Evolutionary conservation across 1,140 invertebrate species (phyloP), one percentile per base, ranked within the genome.

Genomic region (Hyphantria cunea): DNA sequence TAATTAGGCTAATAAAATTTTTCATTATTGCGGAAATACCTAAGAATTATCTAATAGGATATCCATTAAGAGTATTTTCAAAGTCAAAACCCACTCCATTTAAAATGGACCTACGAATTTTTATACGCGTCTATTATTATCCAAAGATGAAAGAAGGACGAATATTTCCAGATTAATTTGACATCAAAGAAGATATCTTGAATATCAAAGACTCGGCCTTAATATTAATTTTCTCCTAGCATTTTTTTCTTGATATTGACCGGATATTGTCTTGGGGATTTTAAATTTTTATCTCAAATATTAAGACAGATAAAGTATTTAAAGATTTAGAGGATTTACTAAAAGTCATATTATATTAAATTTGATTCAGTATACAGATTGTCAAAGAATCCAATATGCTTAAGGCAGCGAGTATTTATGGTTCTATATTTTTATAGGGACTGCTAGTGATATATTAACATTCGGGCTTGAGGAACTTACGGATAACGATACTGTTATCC

Each of bases 151-250:
- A 32, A 51, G 3, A 32, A 32, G 3, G 25, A 12, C 10, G 41
- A 45, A 55, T 31, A 55, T 55, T n/a, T 37, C 32, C 6, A 8
- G 15, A 55, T 55, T 55, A 55, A 55, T 55, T 44, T 41, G 11
- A 44, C 53, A 45, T 32, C 53, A 25, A 55, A 55, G 17, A 4
- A 45, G 11, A 55, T 45, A 41, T 45, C 53, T 55, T 55, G 39
- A 45, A 55, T 55, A 53, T 53, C 33, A 53, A 32, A 32, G 5
- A 32, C 17, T 45, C 32, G 17, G 17, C 3, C 32, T 32, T 13
- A 45, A 55, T 45, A 41, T 11, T 12, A 55, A 37, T 37, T 55
- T 45, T 44, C 25, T 55, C 25, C 25, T n/a, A 4, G 42, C 41
- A 12, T 55, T 45, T 32, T 10, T 45, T 37, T 8, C 11, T 11